A percentile compares a stretch with the other conserved stretches of the same genome.
Conservation (phyloP, 2,113 vertebrate species). For the Lophius piscatorius region DNA sequence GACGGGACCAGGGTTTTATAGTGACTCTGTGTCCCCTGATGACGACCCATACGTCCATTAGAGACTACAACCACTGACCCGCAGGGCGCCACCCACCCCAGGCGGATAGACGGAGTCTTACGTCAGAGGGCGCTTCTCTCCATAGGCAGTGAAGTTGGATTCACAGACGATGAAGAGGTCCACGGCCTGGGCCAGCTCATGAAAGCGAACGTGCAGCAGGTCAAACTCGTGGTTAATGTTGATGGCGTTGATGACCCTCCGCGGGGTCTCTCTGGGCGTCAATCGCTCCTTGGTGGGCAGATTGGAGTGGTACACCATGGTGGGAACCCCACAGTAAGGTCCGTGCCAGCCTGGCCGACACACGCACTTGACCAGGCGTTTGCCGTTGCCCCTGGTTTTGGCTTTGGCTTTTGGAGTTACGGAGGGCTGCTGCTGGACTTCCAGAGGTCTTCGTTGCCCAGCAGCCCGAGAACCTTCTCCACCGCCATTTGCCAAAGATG, state of each 20-base stretch:
- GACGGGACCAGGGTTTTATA: too few species aligned
- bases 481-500: slow-evolving; percentile 41
- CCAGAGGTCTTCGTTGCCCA: slow-evolving; percentile 65
- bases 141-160: slow-evolving; percentile 97
- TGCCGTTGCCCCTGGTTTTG: slow-evolving; percentile 74
- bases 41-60: too few species aligned
- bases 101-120: slow-evolving; percentile 18
- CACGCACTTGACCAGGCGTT: slow-evolving; percentile 92
- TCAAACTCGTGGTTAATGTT: slow-evolving; percentile 99
- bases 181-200: slow-evolving; percentile 89
- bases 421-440: slow-evolving; percentile 59
- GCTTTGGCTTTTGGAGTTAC: slow-evolving; percentile 45
- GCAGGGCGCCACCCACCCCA: background rate
- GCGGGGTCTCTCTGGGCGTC: slow-evolving; percentile 84
- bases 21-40: too few species aligned
- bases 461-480: slow-evolving; percentile 53
- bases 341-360: slow-evolving; percentile 96
- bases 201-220: slow-evolving; percentile 92
- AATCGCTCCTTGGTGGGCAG: slow-evolving; percentile 96
- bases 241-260: slow-evolving; percentile 95
- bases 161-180: slow-evolving; percentile 95
- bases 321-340: slow-evolving; percentile 95
- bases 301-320: slow-evolving; percentile 97
- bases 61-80: slow-evolving; percentile 24
- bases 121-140: slow-evolving; percentile 89